Conservation (phyloP, 2,797 vertebrate species). For the Sylvilagus floridanus region DNA sequence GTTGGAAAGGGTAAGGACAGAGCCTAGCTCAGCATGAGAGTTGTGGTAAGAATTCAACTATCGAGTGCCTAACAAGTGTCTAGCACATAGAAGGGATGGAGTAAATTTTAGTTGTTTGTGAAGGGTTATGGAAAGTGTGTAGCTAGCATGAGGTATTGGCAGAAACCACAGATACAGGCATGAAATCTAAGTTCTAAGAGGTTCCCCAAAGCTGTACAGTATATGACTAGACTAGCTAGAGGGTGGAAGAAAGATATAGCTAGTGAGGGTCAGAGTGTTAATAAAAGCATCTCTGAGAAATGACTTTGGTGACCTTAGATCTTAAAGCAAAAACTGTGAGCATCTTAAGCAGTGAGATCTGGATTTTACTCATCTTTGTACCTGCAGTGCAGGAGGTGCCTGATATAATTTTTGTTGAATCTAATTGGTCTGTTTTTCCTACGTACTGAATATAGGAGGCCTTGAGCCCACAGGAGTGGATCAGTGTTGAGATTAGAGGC, state of each 20-base stretch:
- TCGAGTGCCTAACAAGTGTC: no score
- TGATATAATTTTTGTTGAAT: slow-evolving; percentile 55
- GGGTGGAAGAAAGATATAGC: background rate
- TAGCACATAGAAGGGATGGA: background rate
- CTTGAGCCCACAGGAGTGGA: background rate
- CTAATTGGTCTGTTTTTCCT: slow-evolving; percentile 25
- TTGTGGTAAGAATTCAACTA: background rate
- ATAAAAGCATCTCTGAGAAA: slow-evolving; percentile 7
- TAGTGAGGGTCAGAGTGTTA: background rate
- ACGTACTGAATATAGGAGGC: background rate
- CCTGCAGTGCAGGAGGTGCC: background rate
- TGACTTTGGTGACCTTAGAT: background rate
- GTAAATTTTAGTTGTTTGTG: background rate
- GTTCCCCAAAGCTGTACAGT: background rate
- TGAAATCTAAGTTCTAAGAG: slow-evolving; percentile 18
- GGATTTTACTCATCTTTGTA: slow-evolving; percentile 51
- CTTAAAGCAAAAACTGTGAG: background rate
- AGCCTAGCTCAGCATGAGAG: background rate
- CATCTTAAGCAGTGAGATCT: slow-evolving; percentile 16
- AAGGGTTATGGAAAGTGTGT: background rate
- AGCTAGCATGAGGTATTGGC: background rate
- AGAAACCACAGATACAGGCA: background rate
- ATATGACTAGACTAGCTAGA: background rate
- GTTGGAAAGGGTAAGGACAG: background rate
- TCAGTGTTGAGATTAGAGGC: slow-evolving; percentile 32